Base-by-base conservation (phyloP, 2,888 invertebrate genomes). In the Emmelina monodactyla region DNA sequence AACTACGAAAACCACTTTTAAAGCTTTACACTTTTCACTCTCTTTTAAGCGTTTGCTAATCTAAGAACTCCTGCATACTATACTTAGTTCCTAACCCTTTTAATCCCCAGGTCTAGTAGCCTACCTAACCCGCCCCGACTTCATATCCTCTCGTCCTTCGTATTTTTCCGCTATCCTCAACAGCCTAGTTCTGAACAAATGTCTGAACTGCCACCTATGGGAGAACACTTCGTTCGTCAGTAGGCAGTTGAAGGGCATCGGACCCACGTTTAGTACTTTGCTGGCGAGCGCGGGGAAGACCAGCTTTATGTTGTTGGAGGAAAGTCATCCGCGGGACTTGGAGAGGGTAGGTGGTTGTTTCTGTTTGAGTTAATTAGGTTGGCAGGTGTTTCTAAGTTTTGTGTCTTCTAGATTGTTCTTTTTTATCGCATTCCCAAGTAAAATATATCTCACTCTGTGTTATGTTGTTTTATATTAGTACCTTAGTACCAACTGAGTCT, bases 221-320 rank as follows among this genome's bases (percentile, higher is more conserved):
- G 89, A 91, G 53, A 85, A 90, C 57, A 89, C 90, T 0, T 56
- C 55, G 1, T 86, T 81, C 56, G 83, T 91, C 14, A 78, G 85
- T 39, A 84, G 85, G 49, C 91, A 92, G 55, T 62, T 92, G 32
- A 84, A 83, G 37, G 87, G 88, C 31, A 89, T 91, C 41, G 90
- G 89, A 1, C 82, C 83, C 6, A 82, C 84, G 1, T 80, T 87
- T 43, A 86, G 89, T 12, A 72, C 76, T 1, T 62, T 85, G 16
- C 62, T 92, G 4, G 87, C 83, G 0, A 79, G 83, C 31, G 85
- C 88, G 37, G 88, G 88, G 9, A 85, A 89, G 58, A 83, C 81
- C 1, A 83, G 83, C 33, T 87, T 91, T 51, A 69, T 84, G 55
- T 64, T 82, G 34, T 60, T 91, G 15, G 73, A 83, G 39, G 82